Evolutionary conservation across 1,140 invertebrate genomes (phyloP), one percentile per base, ranked within the genome.

Genomic region (Pachyrhynchus sulphureomaculatus): DNA sequence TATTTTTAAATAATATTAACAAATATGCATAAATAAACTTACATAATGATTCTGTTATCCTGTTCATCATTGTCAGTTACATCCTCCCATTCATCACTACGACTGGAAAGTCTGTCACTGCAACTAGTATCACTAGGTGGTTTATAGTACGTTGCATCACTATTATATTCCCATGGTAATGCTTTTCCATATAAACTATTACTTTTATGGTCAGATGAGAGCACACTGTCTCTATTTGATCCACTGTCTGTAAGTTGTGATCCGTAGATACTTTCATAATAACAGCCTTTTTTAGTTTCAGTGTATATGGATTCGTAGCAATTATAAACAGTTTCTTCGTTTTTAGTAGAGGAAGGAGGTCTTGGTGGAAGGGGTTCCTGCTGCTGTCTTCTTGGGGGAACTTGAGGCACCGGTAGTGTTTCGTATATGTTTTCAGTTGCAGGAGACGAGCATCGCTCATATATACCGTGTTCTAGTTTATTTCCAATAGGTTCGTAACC

Each of bases 1-100:
- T n/a, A n/a, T n/a, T n/a, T n/a, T n/a, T n/a, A n/a, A n/a, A n/a
- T n/a, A n/a, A n/a, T n/a, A n/a, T n/a, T n/a, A n/a, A n/a, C n/a
- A n/a, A n/a, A n/a, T n/a, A n/a, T n/a, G n/a, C n/a, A n/a, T n/a
- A 29, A 29, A 29, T 29, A 3, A 29, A 73, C 78, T 79, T 68
- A 80, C 78, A 80, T 74, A 56, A 80, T 74, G 58, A 79, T 76
- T 8, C 44, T 48, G 33, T 68, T 65, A 23, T 66, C 58, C 17
- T 64, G 70, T 75, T 80, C 82, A n/a, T 53, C 49, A 52, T 80
- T 79, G 65, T 86, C 84, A 17, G 83, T 84, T 4, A 86, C 77
- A 64, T 86, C 85, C 42, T 84, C 81, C 85, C 85, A 86, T 59
- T 85, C 84, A 55, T 86, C 84, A 66, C 84, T 86, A 26, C 82